phyloP scores from a whole-genome alignment of 2,888 invertebrate species.

The Cyclophora albipunctata region DNA sequence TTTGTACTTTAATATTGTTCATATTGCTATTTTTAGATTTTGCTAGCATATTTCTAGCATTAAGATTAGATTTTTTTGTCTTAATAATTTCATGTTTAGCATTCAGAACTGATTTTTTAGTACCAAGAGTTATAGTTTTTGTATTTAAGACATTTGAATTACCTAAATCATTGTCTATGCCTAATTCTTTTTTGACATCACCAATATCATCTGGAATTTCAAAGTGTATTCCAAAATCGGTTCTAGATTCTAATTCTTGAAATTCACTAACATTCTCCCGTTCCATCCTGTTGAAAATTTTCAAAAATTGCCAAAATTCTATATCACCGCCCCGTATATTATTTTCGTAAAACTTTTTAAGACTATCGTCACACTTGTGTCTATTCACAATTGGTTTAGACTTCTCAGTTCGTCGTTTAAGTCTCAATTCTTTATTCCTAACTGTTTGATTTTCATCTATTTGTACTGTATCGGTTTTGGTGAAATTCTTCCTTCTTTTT shows the following conservation, averaged over 20 bases:
- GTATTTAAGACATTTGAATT: too few relatives aligned
- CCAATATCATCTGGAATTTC: neutral
- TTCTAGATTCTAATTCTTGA: conserved; percentile 38
- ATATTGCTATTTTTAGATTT: neutral
- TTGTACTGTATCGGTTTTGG: conserved; percentile 7
- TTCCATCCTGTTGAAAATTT: conserved; percentile 56
- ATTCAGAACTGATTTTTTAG: too few relatives aligned
- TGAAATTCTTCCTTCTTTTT: conserved; percentile 9
- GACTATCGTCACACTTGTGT: conserved; percentile 49
- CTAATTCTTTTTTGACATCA: too few relatives aligned
- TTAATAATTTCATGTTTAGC: neutral
- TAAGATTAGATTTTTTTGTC: neutral
- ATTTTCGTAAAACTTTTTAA: conserved; percentile 49
- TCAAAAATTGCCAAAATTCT: conserved; percentile 63
- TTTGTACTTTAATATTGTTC: neutral
- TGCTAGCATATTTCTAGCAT: neutral
- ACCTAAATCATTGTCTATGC: too few relatives aligned
- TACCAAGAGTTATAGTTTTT: too few relatives aligned
- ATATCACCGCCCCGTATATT: conserved; percentile 54
- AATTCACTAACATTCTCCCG: conserved; percentile 49
- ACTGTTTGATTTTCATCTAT: neutral
- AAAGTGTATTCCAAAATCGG: conserved; percentile 44
- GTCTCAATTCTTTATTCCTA: too few relatives aligned
- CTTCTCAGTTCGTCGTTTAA: conserved; percentile 28
- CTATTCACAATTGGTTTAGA: conserved; percentile 48